These are phyloP conservation scores for Lophotis ruficrista DNA, from an alignment of 2,113 vertebrate genomes.

Conservation along the genomic window DNA sequence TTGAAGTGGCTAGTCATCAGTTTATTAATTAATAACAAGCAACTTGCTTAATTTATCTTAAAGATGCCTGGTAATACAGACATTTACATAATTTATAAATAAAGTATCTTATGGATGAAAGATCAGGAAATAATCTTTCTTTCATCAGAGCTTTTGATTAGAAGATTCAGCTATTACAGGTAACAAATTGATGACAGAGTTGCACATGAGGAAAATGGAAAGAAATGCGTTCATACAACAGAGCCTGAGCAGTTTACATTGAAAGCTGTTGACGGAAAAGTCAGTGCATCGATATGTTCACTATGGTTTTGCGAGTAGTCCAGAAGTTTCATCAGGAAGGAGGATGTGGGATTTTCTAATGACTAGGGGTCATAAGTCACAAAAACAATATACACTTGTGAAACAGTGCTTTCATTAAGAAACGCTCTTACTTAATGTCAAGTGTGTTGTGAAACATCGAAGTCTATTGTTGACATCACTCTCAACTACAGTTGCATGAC, in stretches of 20 bases:
- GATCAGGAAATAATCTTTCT: not conserved
- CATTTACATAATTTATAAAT: not conserved
- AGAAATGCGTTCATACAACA: not conserved
- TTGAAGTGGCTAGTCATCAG: not conserved
- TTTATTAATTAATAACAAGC: not conserved
- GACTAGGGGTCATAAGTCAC: not conserved
- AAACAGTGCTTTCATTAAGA: not conserved
- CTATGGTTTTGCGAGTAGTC: not conserved
- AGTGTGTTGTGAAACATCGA: not conserved
- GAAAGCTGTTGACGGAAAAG: not conserved
- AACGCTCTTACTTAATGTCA: not conserved
- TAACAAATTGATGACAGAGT: not conserved
- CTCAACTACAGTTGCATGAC: not conserved
- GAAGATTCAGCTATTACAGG: not conserved
- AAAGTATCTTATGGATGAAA: not conserved
- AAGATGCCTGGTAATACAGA: not conserved
- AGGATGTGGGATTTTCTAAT: not conserved
- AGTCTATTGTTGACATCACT: not conserved
- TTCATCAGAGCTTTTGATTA: too few relatives aligned
- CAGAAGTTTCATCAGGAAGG: not conserved
- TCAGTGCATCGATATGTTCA: not conserved
- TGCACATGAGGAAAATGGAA: not conserved
- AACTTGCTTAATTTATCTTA: not conserved
- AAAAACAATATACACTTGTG: not conserved
- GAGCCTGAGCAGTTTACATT: not conserved